phyloP scores from a whole-genome alignment of 2,888 invertebrate species.

The Zygaena filipendulae region DNA sequence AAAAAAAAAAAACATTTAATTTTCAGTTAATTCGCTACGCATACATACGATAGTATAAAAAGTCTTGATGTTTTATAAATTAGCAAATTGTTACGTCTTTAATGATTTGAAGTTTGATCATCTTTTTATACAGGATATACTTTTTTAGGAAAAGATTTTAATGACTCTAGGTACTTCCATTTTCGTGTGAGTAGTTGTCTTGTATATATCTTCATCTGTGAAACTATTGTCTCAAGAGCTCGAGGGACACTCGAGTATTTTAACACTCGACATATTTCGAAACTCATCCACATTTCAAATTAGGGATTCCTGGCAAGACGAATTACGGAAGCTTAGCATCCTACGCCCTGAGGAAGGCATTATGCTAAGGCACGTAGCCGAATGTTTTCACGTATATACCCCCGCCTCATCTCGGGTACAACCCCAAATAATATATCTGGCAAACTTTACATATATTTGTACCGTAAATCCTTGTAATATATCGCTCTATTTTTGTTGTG shows the following conservation, averaged over 20 bases:
- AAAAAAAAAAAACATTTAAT: too few relatives aligned
- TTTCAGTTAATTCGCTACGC: too few relatives aligned
- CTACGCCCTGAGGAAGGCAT: constrained; percentile 55
- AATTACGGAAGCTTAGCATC: constrained; percentile 59
- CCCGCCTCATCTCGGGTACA: constrained; percentile 51
- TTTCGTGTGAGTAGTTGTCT: too few relatives aligned
- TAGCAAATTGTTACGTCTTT: too few relatives aligned
- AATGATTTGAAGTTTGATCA: too few relatives aligned
- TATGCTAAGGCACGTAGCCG: constrained; percentile 64
- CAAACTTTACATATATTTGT: constrained; percentile 70
- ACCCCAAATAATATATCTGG: constrained; percentile 67
- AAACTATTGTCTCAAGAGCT: too few relatives aligned
- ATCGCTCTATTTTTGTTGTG: constrained; percentile 64
- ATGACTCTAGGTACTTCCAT: too few relatives aligned
- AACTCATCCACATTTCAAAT: constrained; percentile 64
- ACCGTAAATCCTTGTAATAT: constrained; percentile 66
- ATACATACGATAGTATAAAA: too few relatives aligned
- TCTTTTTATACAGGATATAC: too few relatives aligned
- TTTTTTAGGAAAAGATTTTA: too few relatives aligned
- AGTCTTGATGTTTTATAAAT: too few relatives aligned
- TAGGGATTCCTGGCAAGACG: constrained; percentile 66
- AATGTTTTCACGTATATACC: constrained; percentile 64
- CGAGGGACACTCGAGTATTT: constrained; percentile 16
- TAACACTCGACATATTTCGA: constrained; percentile 37
- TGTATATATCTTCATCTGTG: too few relatives aligned